Evolutionary conservation across 2,888 invertebrate genomes (phyloP).

Genomic region (Aleiodes alternator): DNA sequence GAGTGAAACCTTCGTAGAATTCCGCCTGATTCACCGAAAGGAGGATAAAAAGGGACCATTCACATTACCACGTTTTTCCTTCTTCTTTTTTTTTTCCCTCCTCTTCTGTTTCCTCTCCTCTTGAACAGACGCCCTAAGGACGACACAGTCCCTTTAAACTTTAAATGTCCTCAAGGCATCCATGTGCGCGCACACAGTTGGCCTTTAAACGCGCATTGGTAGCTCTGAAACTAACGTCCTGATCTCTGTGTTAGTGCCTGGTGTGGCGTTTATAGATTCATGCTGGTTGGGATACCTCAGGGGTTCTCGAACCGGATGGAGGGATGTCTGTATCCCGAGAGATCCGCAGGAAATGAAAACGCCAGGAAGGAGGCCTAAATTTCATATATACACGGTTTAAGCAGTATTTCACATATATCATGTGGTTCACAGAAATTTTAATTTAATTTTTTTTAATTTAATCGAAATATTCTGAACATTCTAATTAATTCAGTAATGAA

Average conservation of each 20-base stretch:
- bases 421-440: too few relatives aligned
- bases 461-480: too few relatives aligned
- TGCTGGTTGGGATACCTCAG: slow-evolving; percentile 34
- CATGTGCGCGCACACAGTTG: slow-evolving; percentile 38
- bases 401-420: slow-evolving; percentile 14
- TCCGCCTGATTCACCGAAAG: slow-evolving; percentile 5
- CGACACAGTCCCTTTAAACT: slow-evolving; percentile 61
- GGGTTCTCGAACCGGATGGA: slow-evolving; percentile 54
- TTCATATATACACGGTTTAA: slow-evolving; percentile 39
- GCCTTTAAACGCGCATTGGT: slow-evolving; percentile 33
- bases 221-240: background rate
- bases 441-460: too few relatives aligned
- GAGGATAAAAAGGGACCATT: slow-evolving; percentile 17
- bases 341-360: slow-evolving; percentile 60
- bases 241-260: slow-evolving; percentile 40
- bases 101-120: background rate
- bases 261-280: slow-evolving; percentile 38
- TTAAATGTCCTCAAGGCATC: slow-evolving; percentile 59
- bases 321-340: slow-evolving; percentile 50
- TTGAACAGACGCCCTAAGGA: slow-evolving; percentile 23
- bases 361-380: slow-evolving; percentile 50
- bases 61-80: background rate
- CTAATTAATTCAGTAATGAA: too few relatives aligned
- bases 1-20: slow-evolving; percentile 30
- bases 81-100: too few relatives aligned